Evolutionary conservation across 1,140 invertebrate genomes (phyloP).

Genomic region (Oryzaephilus surinamensis): DNA sequence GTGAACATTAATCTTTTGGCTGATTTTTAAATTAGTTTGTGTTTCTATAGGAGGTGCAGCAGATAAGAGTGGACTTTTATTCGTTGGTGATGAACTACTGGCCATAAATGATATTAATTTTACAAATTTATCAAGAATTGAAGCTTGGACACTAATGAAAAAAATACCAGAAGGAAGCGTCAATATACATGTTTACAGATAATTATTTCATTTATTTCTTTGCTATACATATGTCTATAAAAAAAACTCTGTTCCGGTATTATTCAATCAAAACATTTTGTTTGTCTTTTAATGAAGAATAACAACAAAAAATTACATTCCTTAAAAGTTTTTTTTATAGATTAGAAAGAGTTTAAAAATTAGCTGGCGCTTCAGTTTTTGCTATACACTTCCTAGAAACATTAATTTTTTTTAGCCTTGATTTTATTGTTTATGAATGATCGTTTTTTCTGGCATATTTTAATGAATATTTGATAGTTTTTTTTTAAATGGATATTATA

Average conservation of each 20-base stretch:
- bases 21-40: conserved; percentile 6
- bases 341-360: not conserved
- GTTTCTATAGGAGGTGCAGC: conserved; percentile 68
- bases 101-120: conserved; percentile 72
- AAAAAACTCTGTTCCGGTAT: conserved; percentile 6
- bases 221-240: conserved; percentile 7
- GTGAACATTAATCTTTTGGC: not conserved
- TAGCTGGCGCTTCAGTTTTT: not conserved
- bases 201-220: conserved; percentile 14
- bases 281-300: conserved; percentile 9
- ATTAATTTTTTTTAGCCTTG: too few species aligned
- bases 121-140: conserved; percentile 73
- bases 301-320: too few species aligned
- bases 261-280: conserved; percentile 9
- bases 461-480: too few species aligned
- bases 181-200: conserved; percentile 31
- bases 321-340: conserved; percentile 7
- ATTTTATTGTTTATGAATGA: too few species aligned
- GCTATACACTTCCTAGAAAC: too few species aligned
- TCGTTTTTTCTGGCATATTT: too few species aligned
- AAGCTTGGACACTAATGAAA: conserved; percentile 89
- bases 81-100: conserved; percentile 77
- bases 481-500: too few species aligned
- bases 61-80: conserved; percentile 72
- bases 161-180: conserved; percentile 73